Evolutionary conservation across 2,888 invertebrate genomes (phyloP), one percentile per base, ranked within the genome.

Genomic region (Steromphala cineraria): DNA sequence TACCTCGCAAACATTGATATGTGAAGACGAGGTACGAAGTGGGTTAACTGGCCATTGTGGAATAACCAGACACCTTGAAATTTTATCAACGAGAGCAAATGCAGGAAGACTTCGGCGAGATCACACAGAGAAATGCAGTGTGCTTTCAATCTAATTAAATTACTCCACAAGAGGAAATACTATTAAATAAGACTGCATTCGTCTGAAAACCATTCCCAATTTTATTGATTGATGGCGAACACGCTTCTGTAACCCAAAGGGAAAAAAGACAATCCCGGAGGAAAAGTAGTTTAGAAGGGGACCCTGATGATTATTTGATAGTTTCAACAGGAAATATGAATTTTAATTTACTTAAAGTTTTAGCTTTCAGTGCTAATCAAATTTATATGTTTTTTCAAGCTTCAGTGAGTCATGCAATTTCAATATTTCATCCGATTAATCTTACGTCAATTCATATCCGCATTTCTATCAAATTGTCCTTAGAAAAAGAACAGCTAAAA

Each of bases 91-190:
- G 13, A 28, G 62, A 28, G 28, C 21, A 62, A 62, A 62, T 62
- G 62, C 28, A 24, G 62, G 28, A 62, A 24, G 62, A 28, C 13
- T 24, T 62, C 62, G 17, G 15, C 15, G 62, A 24, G 28, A 62
- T 62, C 24, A 28, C 62, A 28, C 62, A 21, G 24, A 28, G 62
- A 2, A 24, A 62, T 28, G 28, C 62, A 8, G 62, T 62, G 62
- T 62, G 62, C 62, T 62, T 62, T 62, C 62, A 62, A 62, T 62
- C 62, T 62, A 62, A 62, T 62, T 62, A 62, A 62, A 62, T 62
- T 62, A 62, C 62, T 21, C 2, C 24, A 62, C 62, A 62, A 62
- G 62, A 62, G 62, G 46, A 62, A 62, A 62, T 62, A 62, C 62
- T 62, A 62, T 62, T 62, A 62, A 62, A 28, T 62, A 62, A 62